Evolutionary conservation across 2,888 invertebrate species (phyloP), one percentile per base, ranked within the genome.

Genomic region (Acronicta leporina): DNA sequence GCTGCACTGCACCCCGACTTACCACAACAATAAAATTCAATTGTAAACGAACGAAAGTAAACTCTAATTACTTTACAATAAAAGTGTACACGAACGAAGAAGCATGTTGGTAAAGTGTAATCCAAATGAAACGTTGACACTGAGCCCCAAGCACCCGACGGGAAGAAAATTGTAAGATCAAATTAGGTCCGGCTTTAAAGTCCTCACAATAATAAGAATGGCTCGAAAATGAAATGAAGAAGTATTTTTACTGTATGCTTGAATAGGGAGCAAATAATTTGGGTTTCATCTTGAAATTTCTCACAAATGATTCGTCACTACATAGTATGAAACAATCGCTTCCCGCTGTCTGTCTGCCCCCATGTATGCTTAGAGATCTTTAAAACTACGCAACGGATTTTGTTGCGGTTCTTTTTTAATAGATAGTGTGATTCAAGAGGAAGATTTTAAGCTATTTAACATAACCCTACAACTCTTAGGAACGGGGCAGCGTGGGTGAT

Each of bases 41-140:
- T 49, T 43, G 48, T 13, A 49, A 60, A 44, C 49, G 62, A 35
- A 25, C 56, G 48, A 81, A 77, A 76, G 61, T 75, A 40, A 52
- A 73, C 82, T 62, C 69, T 88, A 81, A 52, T 0, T 0, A 1
- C 0, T 38, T 2, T 27, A 11, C 1, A 5, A 64, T 77, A 87
- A 70, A 71, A 55, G 20, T 38, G 42, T 54, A n/a, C 1, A 0
- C 16, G 64, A 13, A 35, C 30, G 82, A 50, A 83, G 25, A 40
- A n/a, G 43, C 66, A 79, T 52, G 55, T 75, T 87, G 75, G 89
- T 81, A 79, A 77, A 80, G 62, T 84, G 84, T 90, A 91, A 90
- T 90, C 91, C 89, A 84, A 89, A 90, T 88, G 91, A 91, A 92
- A 91, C 88, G 90, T 89, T 89, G 91, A 91, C 91, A 90, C 86